Evolutionary conservation across 1,140 invertebrate genomes (phyloP).

Genomic region (Laupala kohalensis): DNA sequence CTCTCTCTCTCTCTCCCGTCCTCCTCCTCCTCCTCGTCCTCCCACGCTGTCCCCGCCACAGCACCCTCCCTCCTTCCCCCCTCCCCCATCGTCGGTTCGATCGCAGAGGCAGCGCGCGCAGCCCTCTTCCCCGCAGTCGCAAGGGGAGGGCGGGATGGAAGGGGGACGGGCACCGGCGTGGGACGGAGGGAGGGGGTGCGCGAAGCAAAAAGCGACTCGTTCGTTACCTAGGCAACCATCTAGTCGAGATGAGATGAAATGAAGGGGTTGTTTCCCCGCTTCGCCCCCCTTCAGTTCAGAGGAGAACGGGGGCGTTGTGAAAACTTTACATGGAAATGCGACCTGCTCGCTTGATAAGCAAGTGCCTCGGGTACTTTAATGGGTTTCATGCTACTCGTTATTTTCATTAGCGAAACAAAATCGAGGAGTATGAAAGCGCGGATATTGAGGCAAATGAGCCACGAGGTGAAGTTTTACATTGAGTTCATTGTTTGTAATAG

Average conservation of each 20-base stretch:
- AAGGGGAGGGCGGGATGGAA: background rate
- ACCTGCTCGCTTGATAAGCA: background rate
- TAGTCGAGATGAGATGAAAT: background rate
- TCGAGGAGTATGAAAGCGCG: too few species aligned
- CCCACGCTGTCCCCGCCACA: background rate
- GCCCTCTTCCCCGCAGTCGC: too few species aligned
- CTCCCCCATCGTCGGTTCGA: background rate
- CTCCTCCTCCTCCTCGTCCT: background rate
- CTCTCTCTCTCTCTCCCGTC: too few species aligned
- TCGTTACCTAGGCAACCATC: slow-evolving; percentile 1
- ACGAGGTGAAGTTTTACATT: too few species aligned
- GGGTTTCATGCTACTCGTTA: too few species aligned
- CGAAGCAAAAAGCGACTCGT: slow-evolving; percentile 3
- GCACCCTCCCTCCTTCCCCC: background rate
- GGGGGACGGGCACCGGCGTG: background rate
- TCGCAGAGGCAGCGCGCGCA: background rate
- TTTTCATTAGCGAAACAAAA: too few species aligned
- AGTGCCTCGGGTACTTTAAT: too few species aligned
- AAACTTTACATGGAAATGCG: background rate
- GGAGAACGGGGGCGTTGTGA: background rate
- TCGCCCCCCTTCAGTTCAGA: background rate
- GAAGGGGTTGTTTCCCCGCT: background rate
- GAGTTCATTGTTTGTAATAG: too few species aligned
- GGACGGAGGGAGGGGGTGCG: background rate
- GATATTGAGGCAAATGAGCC: too few species aligned